Evolutionary conservation across 2,797 vertebrate genomes (phyloP), one percentile per base, ranked within the genome.

Genomic region (Pipistrellus nathusii): DNA sequence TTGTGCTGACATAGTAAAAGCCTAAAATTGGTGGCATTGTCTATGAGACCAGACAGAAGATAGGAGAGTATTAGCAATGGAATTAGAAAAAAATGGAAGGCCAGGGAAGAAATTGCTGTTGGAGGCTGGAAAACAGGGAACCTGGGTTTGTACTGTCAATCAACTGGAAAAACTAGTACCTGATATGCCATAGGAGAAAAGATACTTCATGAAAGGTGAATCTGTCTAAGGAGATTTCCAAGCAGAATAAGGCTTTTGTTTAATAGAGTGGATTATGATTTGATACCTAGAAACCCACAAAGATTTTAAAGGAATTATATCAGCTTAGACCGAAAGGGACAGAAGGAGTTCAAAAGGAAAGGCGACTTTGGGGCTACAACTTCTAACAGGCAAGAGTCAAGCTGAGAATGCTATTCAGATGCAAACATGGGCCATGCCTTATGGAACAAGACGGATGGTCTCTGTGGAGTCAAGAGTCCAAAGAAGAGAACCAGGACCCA

Each of bases 281-380:
- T 85, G 66, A 94, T 75, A 80, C 66, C 85, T 20, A 69, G 35
- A 69, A 85, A 81, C 30, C 17, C 66, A 85, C 9, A 81, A 69
- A 23, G 1, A 69, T 62, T 62, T 76, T 89, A 75, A 89, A 89
- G 75, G 35, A 89, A 73, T 80, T 66, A 14, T 53, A 87, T 85
- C 7, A 32, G 21, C 27, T 84, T 59, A 55, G 25, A 83, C 20
- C n/a, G 13, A 77, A 86, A 93, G 18, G 14, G 25, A 69, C 35
- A 82, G 38, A 94, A 85, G 30, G 8, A 59, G 3, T 69, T 46
- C 18, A 69, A 59, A 73, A 71, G 8, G 20, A 83, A 77, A 69
- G 86, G 15, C n/a, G 30, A 64, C 14, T n/a, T 84, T 62, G 14
- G 55, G 11, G 6, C 20, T 11, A 38, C n/a, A 73, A 88, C 73